These are phyloP conservation scores for Indri indri DNA, from an alignment of 2,113 vertebrate species.

Conservation along the genomic window DNA sequence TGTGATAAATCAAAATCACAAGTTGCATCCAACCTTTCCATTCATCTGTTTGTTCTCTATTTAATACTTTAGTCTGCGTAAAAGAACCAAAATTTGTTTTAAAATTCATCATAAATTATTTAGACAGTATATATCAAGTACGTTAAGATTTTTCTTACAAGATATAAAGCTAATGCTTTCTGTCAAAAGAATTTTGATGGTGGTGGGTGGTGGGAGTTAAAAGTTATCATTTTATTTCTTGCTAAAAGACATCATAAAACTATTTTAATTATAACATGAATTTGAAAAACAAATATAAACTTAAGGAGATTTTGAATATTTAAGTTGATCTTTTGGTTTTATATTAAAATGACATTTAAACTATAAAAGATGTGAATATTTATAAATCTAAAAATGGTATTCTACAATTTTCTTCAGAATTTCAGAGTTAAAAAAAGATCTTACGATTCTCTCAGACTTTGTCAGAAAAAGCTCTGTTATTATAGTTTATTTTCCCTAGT, in stretches of 20 bases:
- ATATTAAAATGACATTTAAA: slow-evolving; percentile 41
- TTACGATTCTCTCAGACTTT: background rate
- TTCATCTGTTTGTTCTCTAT: slow-evolving; percentile 98
- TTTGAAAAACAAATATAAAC: slow-evolving; percentile 44
- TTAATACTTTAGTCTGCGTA: slow-evolving; percentile 94
- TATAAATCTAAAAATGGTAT: slow-evolving; percentile 29
- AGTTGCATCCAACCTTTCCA: slow-evolving; percentile 99
- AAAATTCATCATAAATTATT: slow-evolving; percentile 47
- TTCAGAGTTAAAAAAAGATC: slow-evolving; percentile 25
- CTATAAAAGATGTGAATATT: background rate
- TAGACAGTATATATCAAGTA: slow-evolving; percentile 27
- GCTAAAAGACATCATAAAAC: slow-evolving; percentile 12
- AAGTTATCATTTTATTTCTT: slow-evolving; percentile 16
- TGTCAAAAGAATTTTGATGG: slow-evolving; percentile 3
- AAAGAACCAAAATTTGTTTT: slow-evolving; percentile 74
- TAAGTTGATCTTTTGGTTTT: slow-evolving; percentile 27
- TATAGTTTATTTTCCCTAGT: slow-evolving; percentile 40
- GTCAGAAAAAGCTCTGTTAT: background rate
- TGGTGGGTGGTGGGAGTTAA: background rate
- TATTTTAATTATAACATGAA: slow-evolving; percentile 10
- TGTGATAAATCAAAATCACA: slow-evolving; percentile 98
- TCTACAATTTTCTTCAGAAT: slow-evolving; percentile 36
- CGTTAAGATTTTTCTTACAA: background rate
- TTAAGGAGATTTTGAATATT: slow-evolving; percentile 15
- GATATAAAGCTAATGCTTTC: slow-evolving; percentile 42